Evolutionary conservation across 1,140 invertebrate species (phyloP).

Genomic region (Solenopsis fugax): DNA sequence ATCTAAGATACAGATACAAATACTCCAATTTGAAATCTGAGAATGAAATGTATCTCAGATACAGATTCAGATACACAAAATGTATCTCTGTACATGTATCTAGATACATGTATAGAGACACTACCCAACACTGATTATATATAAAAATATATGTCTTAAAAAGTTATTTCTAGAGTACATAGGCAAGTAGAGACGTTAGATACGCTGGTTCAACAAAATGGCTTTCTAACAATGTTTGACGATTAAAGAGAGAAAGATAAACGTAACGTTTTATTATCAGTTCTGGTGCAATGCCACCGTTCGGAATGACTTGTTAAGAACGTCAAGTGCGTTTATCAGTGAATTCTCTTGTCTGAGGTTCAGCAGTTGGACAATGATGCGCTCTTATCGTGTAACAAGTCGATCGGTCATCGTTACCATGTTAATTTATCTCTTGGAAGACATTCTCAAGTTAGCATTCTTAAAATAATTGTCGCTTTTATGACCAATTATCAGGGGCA

Average conservation of each 20-base stretch:
- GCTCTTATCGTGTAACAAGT: constrained; percentile 21
- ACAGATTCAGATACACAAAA: too few relatives aligned
- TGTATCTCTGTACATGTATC: too few relatives aligned
- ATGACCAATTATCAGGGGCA: neutral
- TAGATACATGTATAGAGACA: too few relatives aligned
- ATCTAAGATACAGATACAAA: too few relatives aligned
- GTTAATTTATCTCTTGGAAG: neutral
- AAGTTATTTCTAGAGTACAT: neutral
- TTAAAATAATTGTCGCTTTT: constrained; percentile 21
- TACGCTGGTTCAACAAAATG: neutral
- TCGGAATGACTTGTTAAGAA: neutral
- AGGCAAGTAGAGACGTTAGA: neutral
- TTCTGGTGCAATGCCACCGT: neutral
- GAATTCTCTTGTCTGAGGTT: constrained; percentile 19
- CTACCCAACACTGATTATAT: neutral
- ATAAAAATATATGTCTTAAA: neutral
- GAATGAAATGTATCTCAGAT: too few relatives aligned
- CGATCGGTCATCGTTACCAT: constrained; percentile 6
- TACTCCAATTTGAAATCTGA: too few relatives aligned
- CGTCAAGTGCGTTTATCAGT: constrained; percentile 3
- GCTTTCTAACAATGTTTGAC: neutral
- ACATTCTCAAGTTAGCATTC: neutral
- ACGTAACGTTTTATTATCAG: constrained; percentile 1
- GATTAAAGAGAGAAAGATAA: neutral
- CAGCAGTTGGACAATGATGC: constrained; percentile 10